Base-by-base conservation (phyloP, 2,888 invertebrate species). In the Drosophila cognata region DNA sequence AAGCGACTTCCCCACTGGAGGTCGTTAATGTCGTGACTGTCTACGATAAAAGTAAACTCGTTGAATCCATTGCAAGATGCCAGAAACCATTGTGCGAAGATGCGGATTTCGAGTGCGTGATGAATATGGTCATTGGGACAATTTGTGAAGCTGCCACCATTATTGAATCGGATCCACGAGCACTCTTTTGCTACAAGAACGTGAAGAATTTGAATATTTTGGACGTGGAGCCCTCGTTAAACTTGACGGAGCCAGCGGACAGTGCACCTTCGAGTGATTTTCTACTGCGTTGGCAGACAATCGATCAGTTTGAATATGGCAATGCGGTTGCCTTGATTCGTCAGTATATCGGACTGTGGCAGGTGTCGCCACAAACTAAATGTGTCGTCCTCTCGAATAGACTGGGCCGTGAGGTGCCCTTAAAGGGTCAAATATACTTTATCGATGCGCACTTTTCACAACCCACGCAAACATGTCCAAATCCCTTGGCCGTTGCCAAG, bases 361-460 rank as follows among this genome's bases (percentile, higher is more conserved):
- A 83, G 10, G 71, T 92, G 4, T 87, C 92, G 11, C 86, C 89
- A 5, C 82, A 85, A 6, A 91, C 91, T 6, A 91, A 91, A 69
- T 92, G 91, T 66, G 88, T 91, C 2, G 81, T 92, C 1, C 77
- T 89, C 5, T 72, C 85, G 8, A 83, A 84, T 31, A 53, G 69
- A 3, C 56, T 63, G 29, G 66, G 36, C 4, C 79, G 85, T n/a
- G 52, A 79, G 2, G 67, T 84, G 0, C 66, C 72, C 5, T n/a
- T 79, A 0, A 83, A 84, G 59, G 92, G 90, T 5, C 67, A 61
- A 3, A 86, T 82, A 35, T 81, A 86, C 64, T 91, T 81, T 70
- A 81, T 91, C 18, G 91, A 92, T 64, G 92, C 89, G 0, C 83
- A 90, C 50, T 92, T 92, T 62, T 92, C 92, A 5, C 85, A 88